phyloP scores from a whole-genome alignment of 2,113 vertebrate genomes.

The Setophaga petechia region DNA sequence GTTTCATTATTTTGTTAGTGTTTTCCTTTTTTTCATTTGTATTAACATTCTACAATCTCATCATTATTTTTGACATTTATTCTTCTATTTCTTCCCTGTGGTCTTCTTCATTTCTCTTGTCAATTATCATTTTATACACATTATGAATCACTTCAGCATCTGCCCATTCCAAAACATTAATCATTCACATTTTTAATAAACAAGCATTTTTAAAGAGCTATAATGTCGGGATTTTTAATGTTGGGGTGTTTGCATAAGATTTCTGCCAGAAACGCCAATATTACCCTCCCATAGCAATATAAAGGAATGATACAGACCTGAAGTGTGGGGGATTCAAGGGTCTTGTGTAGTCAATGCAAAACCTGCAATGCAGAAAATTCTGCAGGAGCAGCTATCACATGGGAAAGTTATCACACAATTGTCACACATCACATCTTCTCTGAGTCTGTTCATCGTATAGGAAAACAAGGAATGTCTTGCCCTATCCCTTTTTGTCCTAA shows the following conservation, averaged over 20 bases:
- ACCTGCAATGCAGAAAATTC: background rate
- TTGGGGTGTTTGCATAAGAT: fast-evolving
- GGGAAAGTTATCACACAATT: background rate
- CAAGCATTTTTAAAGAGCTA: background rate
- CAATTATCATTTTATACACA: background rate
- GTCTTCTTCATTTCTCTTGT: constrained; percentile 19
- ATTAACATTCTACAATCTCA: background rate
- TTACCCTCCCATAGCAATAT: background rate
- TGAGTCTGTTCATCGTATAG: background rate
- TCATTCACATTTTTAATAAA: background rate
- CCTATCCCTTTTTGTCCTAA: background rate
- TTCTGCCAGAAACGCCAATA: background rate
- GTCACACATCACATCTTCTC: background rate
- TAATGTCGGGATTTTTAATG: fast-evolving
- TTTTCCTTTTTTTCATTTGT: constrained; percentile 16
- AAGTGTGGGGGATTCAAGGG: background rate
- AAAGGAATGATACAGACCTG: background rate
- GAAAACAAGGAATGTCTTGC: background rate
- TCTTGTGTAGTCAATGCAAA: background rate
- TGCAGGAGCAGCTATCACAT: background rate
- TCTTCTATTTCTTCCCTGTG: background rate
- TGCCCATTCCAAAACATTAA: background rate
- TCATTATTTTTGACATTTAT: constrained; percentile 30
- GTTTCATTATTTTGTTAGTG: background rate
- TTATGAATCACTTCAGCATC: constrained; percentile 4